phyloP scores from a whole-genome alignment of 2,113 vertebrate genomes.

The Sinocyclocheilus grahami region DNA sequence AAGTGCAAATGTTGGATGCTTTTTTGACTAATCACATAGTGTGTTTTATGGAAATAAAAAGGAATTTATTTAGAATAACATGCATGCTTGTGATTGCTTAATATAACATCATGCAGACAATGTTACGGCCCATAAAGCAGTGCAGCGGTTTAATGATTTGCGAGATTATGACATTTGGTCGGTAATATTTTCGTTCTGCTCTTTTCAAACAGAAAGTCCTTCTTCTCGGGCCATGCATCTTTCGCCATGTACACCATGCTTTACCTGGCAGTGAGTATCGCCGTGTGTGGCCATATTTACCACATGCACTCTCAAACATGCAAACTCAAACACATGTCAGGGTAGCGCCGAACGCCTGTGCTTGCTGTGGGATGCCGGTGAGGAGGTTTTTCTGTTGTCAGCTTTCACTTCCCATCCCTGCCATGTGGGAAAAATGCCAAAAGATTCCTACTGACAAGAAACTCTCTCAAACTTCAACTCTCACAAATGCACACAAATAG shows the following conservation, averaged over 20 bases:
- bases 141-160: slow-evolving; percentile 19
- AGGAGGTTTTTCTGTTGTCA: slow-evolving; percentile 45
- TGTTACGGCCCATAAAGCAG: slow-evolving; percentile 20
- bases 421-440: slow-evolving; percentile 41
- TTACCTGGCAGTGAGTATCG: slow-evolving; percentile 79
- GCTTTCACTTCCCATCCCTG: slow-evolving; percentile 33
- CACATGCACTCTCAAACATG: slow-evolving; percentile 46
- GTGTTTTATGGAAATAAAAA: not conserved
- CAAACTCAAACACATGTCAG: not conserved
- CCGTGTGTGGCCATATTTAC: slow-evolving; percentile 27
- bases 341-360: slow-evolving; percentile 16
- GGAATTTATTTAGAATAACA: not conserved
- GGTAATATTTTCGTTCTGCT: slow-evolving; percentile 32
- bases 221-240: slow-evolving; percentile 81
- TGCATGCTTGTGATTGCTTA: not conserved
- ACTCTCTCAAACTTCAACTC: slow-evolving; percentile 50
- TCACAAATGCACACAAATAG: slow-evolving; percentile 61
- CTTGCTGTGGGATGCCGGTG: slow-evolving; percentile 19
- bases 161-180: not conserved
- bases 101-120: slow-evolving; percentile 4
- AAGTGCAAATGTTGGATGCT: not conserved
- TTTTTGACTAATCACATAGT: not conserved
- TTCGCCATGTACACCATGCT: slow-evolving; percentile 83
- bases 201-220: slow-evolving; percentile 79
- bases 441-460: slow-evolving; percentile 50